A percentile compares a stretch with the other conserved stretches of the same genome.
Conservation (phyloP, 2,113 vertebrate species). For the Planiliza haematocheilus region DNA sequence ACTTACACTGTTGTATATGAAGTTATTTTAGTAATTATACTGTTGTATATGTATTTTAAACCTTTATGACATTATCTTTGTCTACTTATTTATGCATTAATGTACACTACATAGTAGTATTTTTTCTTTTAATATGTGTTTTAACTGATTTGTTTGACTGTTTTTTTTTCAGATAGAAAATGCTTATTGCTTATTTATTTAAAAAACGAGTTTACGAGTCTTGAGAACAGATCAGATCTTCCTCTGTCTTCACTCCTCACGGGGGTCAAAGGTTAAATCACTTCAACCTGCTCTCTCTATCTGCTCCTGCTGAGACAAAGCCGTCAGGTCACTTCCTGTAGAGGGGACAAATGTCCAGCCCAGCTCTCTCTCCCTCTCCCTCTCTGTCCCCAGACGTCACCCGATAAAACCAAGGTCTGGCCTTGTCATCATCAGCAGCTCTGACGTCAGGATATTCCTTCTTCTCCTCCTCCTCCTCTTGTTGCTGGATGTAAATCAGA, state of each 20-base stretch:
- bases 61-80: no score
- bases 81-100: no score
- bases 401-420: conserved; percentile 40
- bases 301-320: conserved; percentile 54
- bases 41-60: no score
- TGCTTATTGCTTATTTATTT: no score
- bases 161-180: no score
- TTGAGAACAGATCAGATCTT: no score
- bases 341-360: conserved; percentile 65
- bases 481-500: conserved; percentile 37
- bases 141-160: no score
- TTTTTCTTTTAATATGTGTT: no score
- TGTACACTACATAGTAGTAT: no score
- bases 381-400: conserved; percentile 1
- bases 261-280: conserved; percentile 69
- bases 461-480: conserved; percentile 27
- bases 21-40: no score
- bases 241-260: conserved; percentile 6
- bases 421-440: conserved; percentile 51
- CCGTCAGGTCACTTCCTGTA: conserved; percentile 68
- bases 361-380: background rate
- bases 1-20: no score
- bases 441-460: conserved; percentile 59
- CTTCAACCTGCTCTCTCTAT: conserved; percentile 65
- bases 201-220: no score